A percentile compares a stretch with the other conserved stretches of the same genome.
These are phyloP conservation scores for Electrona antarctica DNA, from an alignment of 2,113 vertebrate species.

Conservation along the genomic window DNA sequence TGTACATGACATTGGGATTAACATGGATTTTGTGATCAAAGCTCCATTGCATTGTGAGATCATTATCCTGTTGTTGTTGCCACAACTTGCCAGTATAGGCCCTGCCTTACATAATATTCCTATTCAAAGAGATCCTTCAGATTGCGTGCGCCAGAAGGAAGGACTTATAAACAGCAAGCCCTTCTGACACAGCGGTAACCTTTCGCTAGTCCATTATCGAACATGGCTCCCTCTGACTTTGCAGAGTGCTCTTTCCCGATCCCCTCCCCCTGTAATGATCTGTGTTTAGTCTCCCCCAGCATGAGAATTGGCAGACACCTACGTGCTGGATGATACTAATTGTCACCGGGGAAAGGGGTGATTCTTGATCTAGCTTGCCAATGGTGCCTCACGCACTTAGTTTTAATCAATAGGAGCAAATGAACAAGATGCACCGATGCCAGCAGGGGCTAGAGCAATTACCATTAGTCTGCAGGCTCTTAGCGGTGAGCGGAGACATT, in stretches of 20 bases:
- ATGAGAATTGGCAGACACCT: slow-evolving; percentile 60
- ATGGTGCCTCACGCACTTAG: slow-evolving; percentile 69
- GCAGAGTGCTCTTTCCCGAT: slow-evolving; percentile 27
- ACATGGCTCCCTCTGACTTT: slow-evolving; percentile 43
- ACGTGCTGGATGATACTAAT: slow-evolving; percentile 66
- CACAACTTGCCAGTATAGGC: background rate
- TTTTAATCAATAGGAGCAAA: slow-evolving; percentile 73
- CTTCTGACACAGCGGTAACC: slow-evolving; percentile 27
- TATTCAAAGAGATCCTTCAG: slow-evolving; percentile 5
- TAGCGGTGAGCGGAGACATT: slow-evolving; percentile 55
- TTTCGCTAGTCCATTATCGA: slow-evolving; percentile 41
- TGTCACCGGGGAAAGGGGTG: slow-evolving; percentile 65
- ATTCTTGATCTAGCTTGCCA: slow-evolving; percentile 71
- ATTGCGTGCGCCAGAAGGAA: slow-evolving; percentile 8
- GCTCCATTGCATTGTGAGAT: background rate
- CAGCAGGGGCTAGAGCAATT: slow-evolving; percentile 65
- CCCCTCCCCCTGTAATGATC: slow-evolving; percentile 58
- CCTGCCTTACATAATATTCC: background rate
- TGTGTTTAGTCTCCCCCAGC: slow-evolving; percentile 70
- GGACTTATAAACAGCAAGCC: slow-evolving; percentile 7
- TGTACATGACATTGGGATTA: slow-evolving; percentile 33
- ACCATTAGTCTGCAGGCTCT: slow-evolving; percentile 64
- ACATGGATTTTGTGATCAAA: slow-evolving; percentile 15
- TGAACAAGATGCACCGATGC: slow-evolving; percentile 68
- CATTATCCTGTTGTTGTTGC: background rate